Evolutionary conservation across 2,113 vertebrate genomes (phyloP), one percentile per base, ranked within the genome.

Genomic region (Ameiurus melas): DNA sequence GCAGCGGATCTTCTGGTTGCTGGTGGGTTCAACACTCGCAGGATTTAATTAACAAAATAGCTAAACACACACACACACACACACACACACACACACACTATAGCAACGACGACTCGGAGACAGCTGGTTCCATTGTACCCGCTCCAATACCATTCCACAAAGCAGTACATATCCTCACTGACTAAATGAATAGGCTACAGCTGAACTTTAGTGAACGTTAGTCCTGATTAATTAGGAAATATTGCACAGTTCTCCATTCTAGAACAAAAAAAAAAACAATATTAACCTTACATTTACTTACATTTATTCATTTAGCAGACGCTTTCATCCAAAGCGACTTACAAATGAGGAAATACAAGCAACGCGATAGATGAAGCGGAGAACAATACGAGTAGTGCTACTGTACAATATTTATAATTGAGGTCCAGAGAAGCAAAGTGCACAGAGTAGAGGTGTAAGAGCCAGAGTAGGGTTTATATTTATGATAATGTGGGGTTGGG

Each of bases 51-150:
- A 75, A 62, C 77, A 7, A 87, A 85, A 47, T 47, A 30, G 47
- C 27, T 43, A 81, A 81, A 85, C 25, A 79, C 22, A 57, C 55
- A 16, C 33, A 82, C 70, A 79, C 14, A 64, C 60, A 90, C 53
- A 62, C 81, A 62, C 85, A 85, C 39, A 43, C 39, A 39, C 39
- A 39, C 39, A 39, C 39, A 39, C 39, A 36, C 36, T 36, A 79
- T 36, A 64, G 64, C 16, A 85, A 87, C 71, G 70, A 78, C 16
- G 27, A 70, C 43, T 53, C 27, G 66, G 16, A 17, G 58, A 75
- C 30, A 57, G 17, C n/a, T 9, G 43, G 39, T 13, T 66, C n/a
- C 16, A 60, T 14, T 17, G 25, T 5, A 60, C 4, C 58, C 10
- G 9, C n/a, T 51, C 19, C n/a, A 85, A 43, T n/a, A 19, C 12